These are phyloP conservation scores for Corythornis vintsioides DNA, from an alignment of 2,113 vertebrate species.

Conservation along the genomic window DNA sequence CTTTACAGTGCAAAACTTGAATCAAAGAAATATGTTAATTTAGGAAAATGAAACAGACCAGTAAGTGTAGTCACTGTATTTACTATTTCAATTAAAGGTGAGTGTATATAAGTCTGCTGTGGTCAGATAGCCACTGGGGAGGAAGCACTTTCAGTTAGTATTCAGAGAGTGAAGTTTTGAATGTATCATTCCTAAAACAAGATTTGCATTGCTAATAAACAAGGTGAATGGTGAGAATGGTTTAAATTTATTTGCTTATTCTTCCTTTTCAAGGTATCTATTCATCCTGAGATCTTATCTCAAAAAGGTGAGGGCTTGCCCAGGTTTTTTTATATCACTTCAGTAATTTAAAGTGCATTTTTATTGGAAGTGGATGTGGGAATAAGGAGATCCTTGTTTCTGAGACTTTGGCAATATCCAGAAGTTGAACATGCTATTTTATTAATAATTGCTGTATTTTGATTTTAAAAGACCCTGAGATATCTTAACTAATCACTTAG, in stretches of 20 bases:
- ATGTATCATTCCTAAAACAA: conserved; percentile 18
- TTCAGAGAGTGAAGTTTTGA: conserved; percentile 58
- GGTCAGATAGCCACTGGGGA: conserved; percentile 27
- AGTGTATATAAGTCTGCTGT: conserved; percentile 21
- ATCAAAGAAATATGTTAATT: conserved; percentile 66
- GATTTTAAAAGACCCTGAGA: not conserved
- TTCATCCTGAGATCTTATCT: conserved; percentile 35
- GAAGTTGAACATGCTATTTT: not conserved
- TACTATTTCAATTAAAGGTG: conserved; percentile 65
- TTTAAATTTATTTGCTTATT: conserved; percentile 55
- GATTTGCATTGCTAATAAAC: conserved; percentile 16
- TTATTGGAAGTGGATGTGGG: not conserved
- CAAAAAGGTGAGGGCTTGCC: conserved; percentile 26
- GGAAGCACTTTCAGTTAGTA: conserved; percentile 58
- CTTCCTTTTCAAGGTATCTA: conserved; percentile 34
- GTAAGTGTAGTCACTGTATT: conserved; percentile 48
- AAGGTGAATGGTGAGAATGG: conserved; percentile 16
- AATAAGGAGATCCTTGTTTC: not conserved
- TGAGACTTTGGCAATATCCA: not conserved
- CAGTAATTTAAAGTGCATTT: not conserved
- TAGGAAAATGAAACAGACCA: conserved; percentile 56
- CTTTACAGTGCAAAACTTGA: conserved; percentile 48
- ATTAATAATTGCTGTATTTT: not conserved
- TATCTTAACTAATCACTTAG: not conserved
- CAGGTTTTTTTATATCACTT: conserved; percentile 24